phyloP scores from a whole-genome alignment of 2,113 vertebrate genomes.

The Dendropsophus ebraccatus region DNA sequence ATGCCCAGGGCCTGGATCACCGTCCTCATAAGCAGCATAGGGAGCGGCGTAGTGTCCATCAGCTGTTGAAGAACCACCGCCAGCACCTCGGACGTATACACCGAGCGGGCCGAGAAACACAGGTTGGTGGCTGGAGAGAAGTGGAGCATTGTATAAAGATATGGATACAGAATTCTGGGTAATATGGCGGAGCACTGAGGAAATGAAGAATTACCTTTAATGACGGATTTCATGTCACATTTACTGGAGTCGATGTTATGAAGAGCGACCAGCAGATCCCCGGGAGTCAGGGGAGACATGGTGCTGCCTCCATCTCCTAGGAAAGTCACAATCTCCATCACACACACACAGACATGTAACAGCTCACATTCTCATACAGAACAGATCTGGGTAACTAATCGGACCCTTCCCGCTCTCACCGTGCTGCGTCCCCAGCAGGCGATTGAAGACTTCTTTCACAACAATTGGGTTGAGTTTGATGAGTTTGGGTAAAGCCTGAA shows the following conservation, averaged over 20 bases:
- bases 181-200: no score
- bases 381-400: no score
- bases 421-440: slow-evolving; percentile 91
- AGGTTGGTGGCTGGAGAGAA: slow-evolving; percentile 86
- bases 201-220: slow-evolving; percentile 95
- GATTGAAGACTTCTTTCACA: slow-evolving; percentile 97
- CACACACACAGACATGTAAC: no score
- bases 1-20: slow-evolving; percentile 96
- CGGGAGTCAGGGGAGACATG: slow-evolving; percentile 89
- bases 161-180: not conserved
- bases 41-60: slow-evolving; percentile 92
- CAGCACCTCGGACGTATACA: slow-evolving; percentile 93
- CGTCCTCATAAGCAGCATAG: slow-evolving; percentile 93
- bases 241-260: slow-evolving; percentile 93
- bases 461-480: slow-evolving; percentile 97
- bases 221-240: slow-evolving; percentile 97
- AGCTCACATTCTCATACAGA: not conserved
- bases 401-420: slow-evolving; percentile 78
- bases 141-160: not conserved
- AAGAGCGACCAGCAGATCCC: slow-evolving; percentile 89
- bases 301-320: slow-evolving; percentile 87
- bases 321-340: not conserved
- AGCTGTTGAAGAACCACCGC: slow-evolving; percentile 97
- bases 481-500: slow-evolving; percentile 92
- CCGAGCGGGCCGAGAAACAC: slow-evolving; percentile 90